Conservation (phyloP, 2,797 vertebrate genomes). For the Micropoecilia bifurca region DNA sequence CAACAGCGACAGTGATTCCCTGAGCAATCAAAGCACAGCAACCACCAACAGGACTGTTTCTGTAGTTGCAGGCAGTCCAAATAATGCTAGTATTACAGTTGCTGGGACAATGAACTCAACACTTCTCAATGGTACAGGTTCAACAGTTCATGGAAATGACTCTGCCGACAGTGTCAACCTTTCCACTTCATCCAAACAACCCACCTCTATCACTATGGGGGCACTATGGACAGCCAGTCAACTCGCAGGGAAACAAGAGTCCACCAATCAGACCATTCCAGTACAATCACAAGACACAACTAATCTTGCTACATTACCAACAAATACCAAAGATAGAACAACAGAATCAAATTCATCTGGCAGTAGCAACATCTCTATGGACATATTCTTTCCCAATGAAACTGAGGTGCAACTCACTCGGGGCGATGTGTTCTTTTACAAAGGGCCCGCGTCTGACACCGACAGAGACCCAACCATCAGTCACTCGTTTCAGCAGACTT, state of each 20-base stretch:
- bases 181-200: neutral
- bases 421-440: constrained; percentile 60
- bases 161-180: constrained; percentile 7
- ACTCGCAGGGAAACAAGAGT: neutral
- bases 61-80: neutral
- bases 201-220: neutral
- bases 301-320: constrained; percentile 16
- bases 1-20: neutral
- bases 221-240: neutral
- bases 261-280: neutral
- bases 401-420: constrained; percentile 27
- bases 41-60: constrained; percentile 15
- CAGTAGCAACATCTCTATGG: constrained; percentile 15
- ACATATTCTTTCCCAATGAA: constrained; percentile 2
- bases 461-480: constrained; percentile 11
- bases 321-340: constrained; percentile 25
- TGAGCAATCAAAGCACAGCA: constrained; percentile 18
- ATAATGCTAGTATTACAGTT: neutral
- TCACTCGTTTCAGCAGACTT: constrained; percentile 4
- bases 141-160: constrained; percentile 13
- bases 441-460: constrained; percentile 1
- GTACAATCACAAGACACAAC: neutral
- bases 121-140: neutral
- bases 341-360: constrained; percentile 13
- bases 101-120: constrained; percentile 15